Evolutionary conservation across 2,888 invertebrate species (phyloP), one percentile per base, ranked within the genome.

Genomic region (Clistopyga incitator): DNA sequence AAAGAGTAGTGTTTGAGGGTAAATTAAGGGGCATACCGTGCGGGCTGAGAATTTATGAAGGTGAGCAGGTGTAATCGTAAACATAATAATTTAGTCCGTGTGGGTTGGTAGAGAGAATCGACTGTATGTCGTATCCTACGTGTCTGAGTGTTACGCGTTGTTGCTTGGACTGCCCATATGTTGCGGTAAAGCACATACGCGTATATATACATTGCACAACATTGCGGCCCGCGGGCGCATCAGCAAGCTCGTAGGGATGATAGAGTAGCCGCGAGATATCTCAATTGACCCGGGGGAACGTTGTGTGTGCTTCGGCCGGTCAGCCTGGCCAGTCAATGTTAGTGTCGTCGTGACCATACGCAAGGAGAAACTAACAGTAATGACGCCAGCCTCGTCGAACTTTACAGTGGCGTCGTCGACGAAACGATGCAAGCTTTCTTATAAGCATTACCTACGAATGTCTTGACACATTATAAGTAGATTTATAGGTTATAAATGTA

Each of bases 211-310:
- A 70, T 86, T 86, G 84, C 85, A 85, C 86, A 90, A 90, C 80
- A 85, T 82, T 84, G 80, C 85, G 81, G 68, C 8, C 54, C 59
- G 70, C 78, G 52, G 75, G 56, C 61, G 25, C 70, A 84, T 77
- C 78, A 77, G 85, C 71, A 81, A 38, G 50, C 61, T 78, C 64
- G 74, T 34, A 81, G 85, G 86, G 84, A 86, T 88, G 88, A 87
- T 86, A 86, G 85, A 88, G 87, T 76, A 86, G 83, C 87, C 85
- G 86, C 87, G 87, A 89, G 90, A 87, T 87, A 86, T 87, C 88
- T 89, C 89, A 89, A 90, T 90, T 90, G 90, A 90, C 89, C 87
- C 89, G 85, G 84, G 87, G 84, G 87, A 88, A 89, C 85, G 87
- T 82, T 54, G 42, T 56, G 56, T 68, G 68, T 64, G 70, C 68